Evolutionary conservation across 1,140 invertebrate species (phyloP), one percentile per base, ranked within the genome.

Genomic region (Leucophenga varia): DNA sequence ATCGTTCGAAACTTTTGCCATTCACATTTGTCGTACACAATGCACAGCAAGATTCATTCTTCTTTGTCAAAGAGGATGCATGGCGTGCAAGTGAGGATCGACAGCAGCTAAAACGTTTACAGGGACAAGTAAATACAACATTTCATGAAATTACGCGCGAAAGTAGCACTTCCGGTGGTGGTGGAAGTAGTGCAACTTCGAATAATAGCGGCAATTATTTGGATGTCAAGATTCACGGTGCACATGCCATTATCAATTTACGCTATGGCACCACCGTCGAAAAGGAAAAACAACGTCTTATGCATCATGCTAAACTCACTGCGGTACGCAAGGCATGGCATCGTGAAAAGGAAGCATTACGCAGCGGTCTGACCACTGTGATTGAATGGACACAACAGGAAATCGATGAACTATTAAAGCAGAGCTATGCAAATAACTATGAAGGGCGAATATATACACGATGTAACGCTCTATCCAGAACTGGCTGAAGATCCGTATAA

Each of bases 401-500:
- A 76, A 82, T 88, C 45, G 93, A 97, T 47, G 91, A 94, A 73
- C 88, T 93, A 18, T 77, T 91, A 45, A 93, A 95, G 60, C 78
- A 82, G 41, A 92, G 91, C 10, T 86, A 85, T 57, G 87, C 89
- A 10, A 80, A 84, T 3, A 89, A 86, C 55, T 96, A 94, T 76
- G 89, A 94, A 61, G n/a, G 90, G 89, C 38, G 88, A 93, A 61
- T 95, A 95, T 78, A 87, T 93, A 47, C 90, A 95, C 73, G 90
- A 94, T 64, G 86, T 93, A 13, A 84, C 87, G 56, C 78, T 86
- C 13, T 96, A 93, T 79, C 93, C 94, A 0, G 90, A 96, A 71
- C 79, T 97, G 10, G 90, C 93, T 10, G 94, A 97, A 77, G 95
- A 97, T 79, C 93, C 93, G 2, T 95, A 91, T 77, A 97, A 96